These are phyloP conservation scores for Deroplatys truncata DNA, from an alignment of 2,888 invertebrate genomes.

Conservation along the genomic window DNA sequence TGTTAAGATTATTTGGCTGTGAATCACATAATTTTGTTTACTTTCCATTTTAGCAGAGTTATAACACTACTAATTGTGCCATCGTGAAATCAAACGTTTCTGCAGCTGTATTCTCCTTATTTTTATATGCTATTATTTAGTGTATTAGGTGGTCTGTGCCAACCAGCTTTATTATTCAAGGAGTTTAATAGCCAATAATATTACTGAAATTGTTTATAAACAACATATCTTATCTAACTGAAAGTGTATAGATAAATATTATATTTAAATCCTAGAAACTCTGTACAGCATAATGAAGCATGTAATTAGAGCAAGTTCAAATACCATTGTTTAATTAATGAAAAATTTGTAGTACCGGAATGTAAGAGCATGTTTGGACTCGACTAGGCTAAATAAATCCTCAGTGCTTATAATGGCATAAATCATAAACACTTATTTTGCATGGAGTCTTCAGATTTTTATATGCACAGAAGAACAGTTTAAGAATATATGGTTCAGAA, in stretches of 20 bases:
- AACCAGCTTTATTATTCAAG: neutral
- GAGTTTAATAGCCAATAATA: neutral
- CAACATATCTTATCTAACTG: neutral
- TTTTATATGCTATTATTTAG: neutral
- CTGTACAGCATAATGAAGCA: neutral
- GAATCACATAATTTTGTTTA: neutral
- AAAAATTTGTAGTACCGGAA: neutral
- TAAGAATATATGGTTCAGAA: neutral
- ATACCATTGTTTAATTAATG: neutral
- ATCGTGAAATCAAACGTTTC: neutral
- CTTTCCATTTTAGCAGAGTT: neutral
- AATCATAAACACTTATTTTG: neutral
- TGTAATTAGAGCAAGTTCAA: neutral
- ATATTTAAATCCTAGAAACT: neutral
- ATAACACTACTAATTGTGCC: neutral
- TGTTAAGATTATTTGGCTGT: no score
- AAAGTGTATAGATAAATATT: no score
- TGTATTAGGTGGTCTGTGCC: neutral
- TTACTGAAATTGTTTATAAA: neutral
- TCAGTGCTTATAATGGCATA: neutral
- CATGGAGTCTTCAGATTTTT: neutral
- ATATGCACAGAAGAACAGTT: neutral
- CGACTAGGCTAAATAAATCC: neutral
- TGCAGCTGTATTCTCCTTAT: neutral
- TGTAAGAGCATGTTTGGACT: neutral